These are phyloP conservation scores for Branchellion lobata DNA, from an alignment of 2,888 invertebrate species.

Conservation along the genomic window DNA sequence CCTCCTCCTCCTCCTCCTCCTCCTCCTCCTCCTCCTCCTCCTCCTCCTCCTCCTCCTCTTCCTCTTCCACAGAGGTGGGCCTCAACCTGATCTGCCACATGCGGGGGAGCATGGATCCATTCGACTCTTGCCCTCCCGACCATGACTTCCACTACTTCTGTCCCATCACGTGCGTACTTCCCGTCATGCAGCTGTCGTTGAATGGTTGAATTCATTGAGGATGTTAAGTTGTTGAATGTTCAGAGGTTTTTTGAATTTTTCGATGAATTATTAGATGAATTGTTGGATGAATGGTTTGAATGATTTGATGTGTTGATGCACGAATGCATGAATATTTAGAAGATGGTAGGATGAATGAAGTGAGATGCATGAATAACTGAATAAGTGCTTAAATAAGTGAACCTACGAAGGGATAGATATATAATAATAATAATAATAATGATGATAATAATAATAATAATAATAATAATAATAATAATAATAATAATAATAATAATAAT, in stretches of 20 bases:
- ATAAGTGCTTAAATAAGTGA: no score
- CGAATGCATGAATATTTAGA: no score
- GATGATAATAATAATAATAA: no score
- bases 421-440: no score
- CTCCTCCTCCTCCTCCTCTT: background rate
- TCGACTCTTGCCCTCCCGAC: background rate
- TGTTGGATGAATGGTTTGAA: background rate
- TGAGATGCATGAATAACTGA: no score
- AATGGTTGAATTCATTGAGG: background rate
- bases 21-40: constrained; percentile 44
- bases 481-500: no score
- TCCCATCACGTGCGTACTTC: no score
- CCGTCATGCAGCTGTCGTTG: no score
- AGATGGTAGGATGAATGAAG: no score
- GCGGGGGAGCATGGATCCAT: constrained; percentile 34
- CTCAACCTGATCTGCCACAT: constrained; percentile 43
- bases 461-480: no score
- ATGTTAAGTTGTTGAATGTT: background rate
- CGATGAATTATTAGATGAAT: no score
- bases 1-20: constrained; percentile 35
- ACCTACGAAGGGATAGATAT: no score
- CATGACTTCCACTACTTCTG: background rate
- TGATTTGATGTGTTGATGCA: background rate
- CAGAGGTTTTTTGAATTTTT: background rate
- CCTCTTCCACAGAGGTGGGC: constrained; percentile 23